Evolutionary conservation across 2,888 invertebrate genomes (phyloP).

Genomic region (Ceriagrion tenellum): DNA sequence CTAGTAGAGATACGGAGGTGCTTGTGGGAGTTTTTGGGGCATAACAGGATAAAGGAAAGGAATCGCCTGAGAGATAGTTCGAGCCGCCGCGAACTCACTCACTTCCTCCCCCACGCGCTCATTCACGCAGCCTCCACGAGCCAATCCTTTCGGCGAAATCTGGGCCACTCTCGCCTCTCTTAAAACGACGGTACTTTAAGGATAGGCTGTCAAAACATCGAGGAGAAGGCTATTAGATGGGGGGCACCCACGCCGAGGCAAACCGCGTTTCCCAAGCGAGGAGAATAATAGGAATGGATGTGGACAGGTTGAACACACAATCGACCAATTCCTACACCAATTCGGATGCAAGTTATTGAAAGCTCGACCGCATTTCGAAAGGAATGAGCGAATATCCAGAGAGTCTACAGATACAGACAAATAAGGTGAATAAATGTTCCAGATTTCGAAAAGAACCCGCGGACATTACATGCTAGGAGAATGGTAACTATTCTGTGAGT

Average conservation of each 20-base stretch:
- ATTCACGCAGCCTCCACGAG: neutral
- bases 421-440: too few relatives aligned
- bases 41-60: constrained; percentile 22
- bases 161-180: constrained; percentile 1
- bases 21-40: neutral
- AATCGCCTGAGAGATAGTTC: constrained; percentile 1
- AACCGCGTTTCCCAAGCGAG: neutral
- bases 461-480: too few relatives aligned
- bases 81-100: neutral
- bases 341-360: neutral
- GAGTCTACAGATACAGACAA: too few relatives aligned
- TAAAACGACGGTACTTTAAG: neutral
- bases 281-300: neutral
- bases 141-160: constrained; percentile 35
- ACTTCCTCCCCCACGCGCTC: neutral
- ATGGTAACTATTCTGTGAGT: too few relatives aligned
- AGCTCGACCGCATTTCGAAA: too few relatives aligned
- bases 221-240: constrained; percentile 4
- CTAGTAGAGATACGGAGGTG: neutral
- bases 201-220: constrained; percentile 15
- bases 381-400: too few relatives aligned
- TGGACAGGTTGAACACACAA: neutral
- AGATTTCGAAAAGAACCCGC: too few relatives aligned
- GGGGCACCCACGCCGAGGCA: neutral
- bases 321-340: neutral